Base-by-base conservation (phyloP, 2,888 invertebrate species). In the Dioctria rufipes region DNA sequence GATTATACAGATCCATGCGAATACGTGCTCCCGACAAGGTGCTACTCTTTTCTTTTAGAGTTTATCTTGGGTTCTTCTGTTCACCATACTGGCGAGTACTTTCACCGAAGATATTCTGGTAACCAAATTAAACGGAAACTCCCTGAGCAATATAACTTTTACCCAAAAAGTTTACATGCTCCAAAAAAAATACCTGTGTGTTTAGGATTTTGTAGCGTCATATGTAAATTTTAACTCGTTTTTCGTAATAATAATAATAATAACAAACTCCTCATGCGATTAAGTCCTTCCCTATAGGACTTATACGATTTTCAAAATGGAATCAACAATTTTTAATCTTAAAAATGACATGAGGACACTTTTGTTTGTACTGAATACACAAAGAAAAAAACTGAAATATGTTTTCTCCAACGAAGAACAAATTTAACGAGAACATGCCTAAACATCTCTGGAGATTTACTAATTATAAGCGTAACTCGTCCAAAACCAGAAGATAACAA, bases 141-240 rank as follows among this genome's bases (percentile, higher is more conserved):
- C 73, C 60, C 60, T 11, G 5, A 75, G 73, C 43, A 60, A 75
- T 73, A 75, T 43, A 60, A 75, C 73, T 75, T 75, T 75, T 75
- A 43, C 73, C 73, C 73, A 75, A 75, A 40, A 75, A 58, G 43
- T 75, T 75, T 75, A 75, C 9, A 58, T 42, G 43, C 13, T 60
- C 58, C 60, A 75, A 37, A 43, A n/a, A 60, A 42, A 43, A 13
- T 13, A 3, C 39, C 5, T 37, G 43, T 54, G 58, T 5, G 43
- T 9, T 8, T 5, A 54, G 8, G 11, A 8, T 40, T 75, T 60
- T 11, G 25, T 40, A 1, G 25, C 25, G 60, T 25, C 73, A 43
- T 75, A 75, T 60, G 73, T 60, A 75, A 75, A 75, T 75, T 75
- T 51, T 5, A 3, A 73, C 54, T n/a, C 71, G 58, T 51, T 73